Evolutionary conservation across 2,113 vertebrate genomes (phyloP).

Genomic region (Cochlearius cochlearius): DNA sequence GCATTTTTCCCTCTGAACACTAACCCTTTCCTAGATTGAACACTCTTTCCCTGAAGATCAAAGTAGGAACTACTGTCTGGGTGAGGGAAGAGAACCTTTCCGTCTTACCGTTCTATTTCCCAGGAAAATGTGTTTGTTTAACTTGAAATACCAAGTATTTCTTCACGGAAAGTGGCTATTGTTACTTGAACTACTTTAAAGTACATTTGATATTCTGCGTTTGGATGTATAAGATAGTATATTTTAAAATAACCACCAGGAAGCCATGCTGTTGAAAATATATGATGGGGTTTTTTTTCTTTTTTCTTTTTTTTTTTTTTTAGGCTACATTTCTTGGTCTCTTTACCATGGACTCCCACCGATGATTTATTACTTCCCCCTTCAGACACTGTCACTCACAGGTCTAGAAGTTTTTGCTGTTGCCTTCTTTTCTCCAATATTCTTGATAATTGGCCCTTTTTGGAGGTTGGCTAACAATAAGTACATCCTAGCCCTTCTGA

Average conservation of each 20-base stretch:
- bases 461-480: constrained; percentile 68
- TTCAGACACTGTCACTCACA: constrained; percentile 73
- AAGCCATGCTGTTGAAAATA: neutral
- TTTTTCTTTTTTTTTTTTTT: neutral
- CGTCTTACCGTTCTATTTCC: neutral
- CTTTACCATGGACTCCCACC: constrained; percentile 72
- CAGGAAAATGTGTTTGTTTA: neutral
- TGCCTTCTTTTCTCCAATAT: constrained; percentile 60
- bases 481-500: constrained; percentile 58
- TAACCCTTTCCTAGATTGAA: neutral
- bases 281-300: rapidly evolving
- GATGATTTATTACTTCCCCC: constrained; percentile 77
- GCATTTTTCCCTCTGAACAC: rapidly evolving
- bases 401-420: constrained; percentile 67
- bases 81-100: neutral
- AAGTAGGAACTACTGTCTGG: neutral
- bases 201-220: neutral
- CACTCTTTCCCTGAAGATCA: neutral
- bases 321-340: constrained; percentile 75
- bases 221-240: neutral
- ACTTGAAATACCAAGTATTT: neutral
- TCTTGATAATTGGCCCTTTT: constrained; percentile 54
- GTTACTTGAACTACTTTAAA: neutral
- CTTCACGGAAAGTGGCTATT: neutral
- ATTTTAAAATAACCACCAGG: neutral